A percentile compares a stretch with the other conserved stretches of the same genome.
These are phyloP conservation scores for Drosophila arizonae DNA, from an alignment of 1,140 invertebrate genomes.

Conservation along the genomic window DNA sequence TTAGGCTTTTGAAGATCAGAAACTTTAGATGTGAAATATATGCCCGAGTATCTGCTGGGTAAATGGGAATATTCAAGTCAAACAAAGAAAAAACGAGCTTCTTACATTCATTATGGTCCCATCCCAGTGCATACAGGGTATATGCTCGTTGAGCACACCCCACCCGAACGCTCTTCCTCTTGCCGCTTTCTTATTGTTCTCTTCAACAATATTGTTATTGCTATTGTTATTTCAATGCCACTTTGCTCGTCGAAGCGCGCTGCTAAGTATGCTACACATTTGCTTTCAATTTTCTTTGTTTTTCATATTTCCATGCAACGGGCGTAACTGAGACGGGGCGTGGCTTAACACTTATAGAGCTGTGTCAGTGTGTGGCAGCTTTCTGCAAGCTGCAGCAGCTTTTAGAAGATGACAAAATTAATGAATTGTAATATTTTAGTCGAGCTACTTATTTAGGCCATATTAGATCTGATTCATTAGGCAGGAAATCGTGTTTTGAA, in stretches of 20 bases:
- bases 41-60: too few relatives aligned
- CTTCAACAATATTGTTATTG: slow-evolving; percentile 39
- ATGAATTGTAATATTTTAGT: too few relatives aligned
- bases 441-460: too few relatives aligned
- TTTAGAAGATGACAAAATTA: slow-evolving; percentile 1
- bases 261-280: slow-evolving; percentile 72
- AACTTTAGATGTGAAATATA: too few relatives aligned
- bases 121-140: not conserved
- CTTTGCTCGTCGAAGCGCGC: slow-evolving; percentile 47
- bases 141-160: not conserved
- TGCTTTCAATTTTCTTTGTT: slow-evolving; percentile 47
- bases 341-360: not conserved
- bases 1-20: too few relatives aligned
- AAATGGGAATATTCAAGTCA: too few relatives aligned
- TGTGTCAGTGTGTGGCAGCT: slow-evolving; percentile 7
- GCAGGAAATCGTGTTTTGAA: too few relatives aligned
- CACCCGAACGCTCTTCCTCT: not conserved
- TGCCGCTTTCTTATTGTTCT: slow-evolving; percentile 11
- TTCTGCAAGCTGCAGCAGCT: not conserved
- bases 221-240: slow-evolving; percentile 70
- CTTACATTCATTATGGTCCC: too few relatives aligned
- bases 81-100: too few relatives aligned
- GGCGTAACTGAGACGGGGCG: not conserved
- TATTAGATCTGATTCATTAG: too few relatives aligned
- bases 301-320: not conserved